Conservation (phyloP, 2,797 vertebrate genomes). For the Silurus lanzhouensis region DNA sequence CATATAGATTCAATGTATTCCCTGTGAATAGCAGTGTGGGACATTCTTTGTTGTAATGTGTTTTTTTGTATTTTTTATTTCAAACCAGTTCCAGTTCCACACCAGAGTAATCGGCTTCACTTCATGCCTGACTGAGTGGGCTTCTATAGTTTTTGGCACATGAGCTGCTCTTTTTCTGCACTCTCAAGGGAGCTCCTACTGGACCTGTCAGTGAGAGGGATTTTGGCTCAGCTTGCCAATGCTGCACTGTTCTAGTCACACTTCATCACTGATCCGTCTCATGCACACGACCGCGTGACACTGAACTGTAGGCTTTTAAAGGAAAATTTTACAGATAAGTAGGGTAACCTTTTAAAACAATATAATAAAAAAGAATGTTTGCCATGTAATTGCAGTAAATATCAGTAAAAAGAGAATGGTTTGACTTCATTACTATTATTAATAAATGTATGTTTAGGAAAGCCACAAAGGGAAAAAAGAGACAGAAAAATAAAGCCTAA, state of each 20-base stretch:
- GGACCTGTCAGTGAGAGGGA: slow-evolving; percentile 24
- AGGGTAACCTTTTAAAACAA: neutral
- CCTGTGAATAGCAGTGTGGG: neutral
- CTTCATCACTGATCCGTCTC: slow-evolving; percentile 19
- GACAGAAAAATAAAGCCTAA: neutral
- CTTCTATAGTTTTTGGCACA: slow-evolving; percentile 30
- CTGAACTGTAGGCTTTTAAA: neutral
- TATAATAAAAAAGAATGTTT: neutral
- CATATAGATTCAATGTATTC: neutral
- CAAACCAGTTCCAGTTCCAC: neutral
- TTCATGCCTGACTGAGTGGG: slow-evolving; percentile 20
- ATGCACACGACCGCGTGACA: slow-evolving; percentile 8
- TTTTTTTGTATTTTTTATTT: neutral
- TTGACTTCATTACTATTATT: neutral
- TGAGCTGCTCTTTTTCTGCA: slow-evolving; percentile 27
- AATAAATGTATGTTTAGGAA: neutral
- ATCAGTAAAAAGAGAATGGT: neutral
- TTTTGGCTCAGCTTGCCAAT: slow-evolving; percentile 23
- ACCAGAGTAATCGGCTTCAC: slow-evolving; percentile 28
- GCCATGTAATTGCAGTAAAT: neutral
- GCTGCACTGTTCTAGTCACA: slow-evolving; percentile 22
- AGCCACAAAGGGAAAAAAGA: neutral
- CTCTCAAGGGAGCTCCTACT: slow-evolving; percentile 2
- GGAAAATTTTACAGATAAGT: neutral
- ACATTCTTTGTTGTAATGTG: slow-evolving; percentile 4